Percentiles rank a stretch among this genome's conserved stretches.
Evolutionary conservation across 1,140 invertebrate species (phyloP).

Genomic region (Drosophila murphyi): DNA sequence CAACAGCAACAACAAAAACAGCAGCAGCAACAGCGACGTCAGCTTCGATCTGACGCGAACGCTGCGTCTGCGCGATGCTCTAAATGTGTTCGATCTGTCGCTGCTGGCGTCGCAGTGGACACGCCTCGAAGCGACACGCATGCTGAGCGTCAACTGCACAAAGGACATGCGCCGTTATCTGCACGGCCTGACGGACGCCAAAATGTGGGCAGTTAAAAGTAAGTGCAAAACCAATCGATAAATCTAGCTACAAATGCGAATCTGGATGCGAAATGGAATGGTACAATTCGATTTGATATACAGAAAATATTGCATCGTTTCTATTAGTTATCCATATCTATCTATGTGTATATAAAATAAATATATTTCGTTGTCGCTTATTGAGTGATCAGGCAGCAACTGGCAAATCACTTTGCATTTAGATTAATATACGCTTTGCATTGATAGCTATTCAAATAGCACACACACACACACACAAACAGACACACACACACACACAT

Average conservation of each 20-base stretch:
- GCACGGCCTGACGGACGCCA: constrained; percentile 86
- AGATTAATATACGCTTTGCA: neutral
- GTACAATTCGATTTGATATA: neutral
- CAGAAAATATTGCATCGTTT: neutral
- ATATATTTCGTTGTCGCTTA: neutral
- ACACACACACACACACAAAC: too few relatives aligned
- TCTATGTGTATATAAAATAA: neutral
- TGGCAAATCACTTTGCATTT: neutral
- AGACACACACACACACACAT: too few relatives aligned
- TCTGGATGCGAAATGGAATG: neutral
- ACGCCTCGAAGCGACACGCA: constrained; percentile 67
- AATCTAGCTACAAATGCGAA: neutral
- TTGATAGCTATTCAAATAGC: neutral
- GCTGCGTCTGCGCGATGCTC: constrained; percentile 85
- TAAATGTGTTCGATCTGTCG: constrained; percentile 86
- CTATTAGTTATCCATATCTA: too few relatives aligned
- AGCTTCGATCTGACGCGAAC: constrained; percentile 55
- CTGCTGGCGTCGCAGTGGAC: constrained; percentile 85
- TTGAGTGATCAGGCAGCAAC: neutral
- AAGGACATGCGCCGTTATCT: constrained; percentile 88
- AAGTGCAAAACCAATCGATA: constrained; percentile 78
- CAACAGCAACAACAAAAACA: neutral
- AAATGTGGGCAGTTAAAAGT: constrained; percentile 91
- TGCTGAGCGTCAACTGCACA: constrained; percentile 85
- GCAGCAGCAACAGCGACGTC: neutral